Evolutionary conservation across 2,888 invertebrate genomes (phyloP), one percentile per base, ranked within the genome.

Genomic region (Euzetes globulus): DNA sequence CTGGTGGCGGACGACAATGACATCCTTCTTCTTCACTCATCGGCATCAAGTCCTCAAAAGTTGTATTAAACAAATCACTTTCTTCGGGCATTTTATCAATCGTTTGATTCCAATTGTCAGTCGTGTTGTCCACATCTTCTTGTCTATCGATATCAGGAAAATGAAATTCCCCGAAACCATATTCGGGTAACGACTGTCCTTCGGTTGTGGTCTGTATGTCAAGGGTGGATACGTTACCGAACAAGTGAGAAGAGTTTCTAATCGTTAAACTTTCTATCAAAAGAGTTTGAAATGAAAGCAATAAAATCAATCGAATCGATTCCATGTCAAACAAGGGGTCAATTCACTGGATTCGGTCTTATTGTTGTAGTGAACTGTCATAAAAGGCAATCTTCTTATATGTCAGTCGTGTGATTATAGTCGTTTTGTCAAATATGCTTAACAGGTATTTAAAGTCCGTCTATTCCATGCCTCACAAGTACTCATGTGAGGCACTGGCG

Each of bases 1-100:
- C 77, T 19, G 74, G 75, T 47, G 74, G 74, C 50, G 52, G 37
- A 22, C 72, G 75, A 72, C 77, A 77, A 52, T 74, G 71, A 74
- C 77, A 77, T 17, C 77, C 77, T 19, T 75, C 75, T 17, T 55
- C 60, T 0, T 58, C 60, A 4, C 17, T 55, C 60, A 0, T 58
- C 60, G 1, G 19, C 27, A 27, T 22, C 22, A 58, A n/a, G 13
- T 25, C 9, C 6, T 9, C n/a, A 22, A 58, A 27, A n/a, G n/a
- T 27, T 58, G n/a, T 19, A 6, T 11, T 58, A 7, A 27, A 58
- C 22, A n/a, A n/a, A 58, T 58, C n/a, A 7, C 3, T 58, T 58
- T 13, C 15, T 9, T 58, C 11, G 6, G 11, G 1, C 13, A 27
- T 58, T 58, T 22, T 58, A 4, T 9, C 27, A 11, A 58, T 58